phyloP scores from a whole-genome alignment of 2,113 vertebrate species.

The Bombycilla garrulus region DNA sequence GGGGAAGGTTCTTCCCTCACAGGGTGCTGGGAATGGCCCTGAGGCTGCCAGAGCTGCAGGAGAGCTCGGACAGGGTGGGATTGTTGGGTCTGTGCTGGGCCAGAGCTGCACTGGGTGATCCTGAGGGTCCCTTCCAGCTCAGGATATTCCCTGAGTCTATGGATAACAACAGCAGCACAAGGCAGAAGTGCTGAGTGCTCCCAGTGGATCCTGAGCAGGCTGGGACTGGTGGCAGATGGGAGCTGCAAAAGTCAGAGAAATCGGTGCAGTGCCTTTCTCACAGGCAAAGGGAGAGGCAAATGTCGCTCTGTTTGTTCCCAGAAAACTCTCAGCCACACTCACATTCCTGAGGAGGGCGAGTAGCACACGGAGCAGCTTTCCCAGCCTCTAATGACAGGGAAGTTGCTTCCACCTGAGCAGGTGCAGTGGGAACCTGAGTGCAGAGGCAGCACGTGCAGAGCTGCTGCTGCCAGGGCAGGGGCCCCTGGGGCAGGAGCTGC shows the following conservation, averaged over 20 bases:
- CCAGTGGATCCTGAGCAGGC: neutral
- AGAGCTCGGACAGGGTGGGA: neutral
- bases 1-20: neutral
- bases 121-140: neutral
- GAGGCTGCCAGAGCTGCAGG: neutral
- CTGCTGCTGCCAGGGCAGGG: neutral
- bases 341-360: slow-evolving; percentile 10
- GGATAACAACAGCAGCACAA: neutral
- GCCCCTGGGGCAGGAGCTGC: neutral
- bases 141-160: neutral
- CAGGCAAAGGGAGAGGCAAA: neutral
- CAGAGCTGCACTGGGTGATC: neutral
- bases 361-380: neutral
- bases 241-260: neutral
- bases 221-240: rapidly evolving
- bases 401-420: neutral
- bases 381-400: neutral
- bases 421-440: neutral
- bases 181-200: neutral
- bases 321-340: neutral
- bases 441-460: neutral
- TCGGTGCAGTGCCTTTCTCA: neutral
- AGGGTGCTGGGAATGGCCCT: neutral
- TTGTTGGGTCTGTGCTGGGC: neutral
- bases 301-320: neutral